Evolutionary conservation across 2,797 vertebrate species (phyloP).

Genomic region (Vespertilio murinus): DNA sequence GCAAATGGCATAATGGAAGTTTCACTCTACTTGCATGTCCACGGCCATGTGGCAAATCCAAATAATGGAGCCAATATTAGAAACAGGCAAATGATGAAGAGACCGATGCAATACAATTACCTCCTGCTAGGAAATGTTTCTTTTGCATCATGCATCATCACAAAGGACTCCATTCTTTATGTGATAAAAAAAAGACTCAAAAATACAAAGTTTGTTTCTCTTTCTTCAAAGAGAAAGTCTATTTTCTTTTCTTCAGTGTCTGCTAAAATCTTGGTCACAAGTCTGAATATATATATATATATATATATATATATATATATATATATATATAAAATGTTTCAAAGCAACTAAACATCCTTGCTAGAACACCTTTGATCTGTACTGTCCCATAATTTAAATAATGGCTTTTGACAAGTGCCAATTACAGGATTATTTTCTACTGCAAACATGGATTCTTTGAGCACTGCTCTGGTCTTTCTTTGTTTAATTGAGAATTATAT

Average conservation of each 20-base stretch:
- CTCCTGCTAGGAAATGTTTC: neutral
- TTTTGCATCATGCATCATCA: neutral
- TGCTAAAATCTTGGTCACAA: slow-evolving; percentile 48
- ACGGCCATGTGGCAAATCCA: neutral
- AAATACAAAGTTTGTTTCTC: slow-evolving; percentile 41
- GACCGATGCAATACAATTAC: neutral
- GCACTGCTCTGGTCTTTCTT: slow-evolving; percentile 65
- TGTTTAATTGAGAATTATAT: slow-evolving; percentile 75
- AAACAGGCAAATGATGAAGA: neutral
- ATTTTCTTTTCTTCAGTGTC: slow-evolving; percentile 56
- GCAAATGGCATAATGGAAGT: neutral
- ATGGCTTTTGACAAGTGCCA: slow-evolving; percentile 76
- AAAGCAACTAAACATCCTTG: slow-evolving; percentile 61
- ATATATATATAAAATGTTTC: neutral
- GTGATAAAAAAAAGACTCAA: slow-evolving; percentile 37
- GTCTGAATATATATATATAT: neutral
- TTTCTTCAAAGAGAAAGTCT: slow-evolving; percentile 44
- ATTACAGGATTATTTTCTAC: slow-evolving; percentile 83
- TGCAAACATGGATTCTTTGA: slow-evolving; percentile 80
- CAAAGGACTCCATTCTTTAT: slow-evolving; percentile 59
- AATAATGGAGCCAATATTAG: neutral
- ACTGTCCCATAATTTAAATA: slow-evolving; percentile 74
- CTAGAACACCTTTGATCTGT: slow-evolving; percentile 78
- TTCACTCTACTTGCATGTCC: neutral
- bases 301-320: neutral